Base-by-base conservation (phyloP, 64 coral and sea anemone genomes). In the Montipora capricornis region DNA sequence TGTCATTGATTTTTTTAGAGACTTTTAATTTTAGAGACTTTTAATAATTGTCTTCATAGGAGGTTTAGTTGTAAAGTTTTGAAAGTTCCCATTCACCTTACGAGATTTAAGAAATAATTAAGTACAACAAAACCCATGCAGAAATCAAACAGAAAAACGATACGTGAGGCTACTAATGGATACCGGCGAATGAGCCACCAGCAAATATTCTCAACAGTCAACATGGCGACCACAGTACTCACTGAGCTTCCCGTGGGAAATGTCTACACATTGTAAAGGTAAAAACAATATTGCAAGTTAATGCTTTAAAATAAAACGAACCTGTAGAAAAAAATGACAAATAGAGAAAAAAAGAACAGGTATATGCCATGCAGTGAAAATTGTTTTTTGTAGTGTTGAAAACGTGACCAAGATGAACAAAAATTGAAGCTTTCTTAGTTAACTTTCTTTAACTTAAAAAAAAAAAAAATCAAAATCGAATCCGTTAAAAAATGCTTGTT, bases 221-320 rank as follows among this genome's bases (percentile, higher is more conserved):
- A 71, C 44, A 49, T 0, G 19, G 19, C 19, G 47, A 67, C 47
- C 15, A 73, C 7, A 10, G 12, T 4, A 44, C 49, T 86, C 71
- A 64, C 20, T 68, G 12, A 84, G 14, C 81, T 86, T 86, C 82
- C 82, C 82, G 82, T 86, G 82, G 82, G 82, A 86, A 86, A 86
- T 11, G 29, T 47, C 62, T 68, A 16, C 66, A 86, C 62, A 1
- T 17, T 50, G 8, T 20, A 47, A 47, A 8, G 6, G 3, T 47
- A 68, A 80, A 37, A 37, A 37, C 37, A 37, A 37, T 37, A 37
- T 37, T 37, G 37, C 37, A 37, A 37, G 37, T 37, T 37, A 37
- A 37, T 37, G 37, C 37, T 37, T 37, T 37, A 37, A 86, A 70
- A 73, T 73, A 73, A 71, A 3, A 84, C 7, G 15, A 61, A 82